phyloP scores from a whole-genome alignment of 2,888 invertebrate genomes.

The Idaea straminata region DNA sequence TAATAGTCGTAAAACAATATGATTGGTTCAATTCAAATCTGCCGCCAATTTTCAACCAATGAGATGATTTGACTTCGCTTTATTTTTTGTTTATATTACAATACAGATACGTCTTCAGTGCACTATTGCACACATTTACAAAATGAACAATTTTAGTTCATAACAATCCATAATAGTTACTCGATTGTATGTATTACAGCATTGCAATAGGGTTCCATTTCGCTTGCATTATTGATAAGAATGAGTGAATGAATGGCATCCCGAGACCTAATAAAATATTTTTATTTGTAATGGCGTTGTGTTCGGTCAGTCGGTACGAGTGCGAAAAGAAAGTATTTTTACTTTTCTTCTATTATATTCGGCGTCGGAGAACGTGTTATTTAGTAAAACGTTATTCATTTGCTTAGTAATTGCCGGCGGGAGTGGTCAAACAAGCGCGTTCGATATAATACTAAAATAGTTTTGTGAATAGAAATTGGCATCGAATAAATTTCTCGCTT shows the following conservation, averaged over 20 bases:
- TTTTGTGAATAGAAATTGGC: constrained; percentile 40
- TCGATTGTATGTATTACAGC: constrained; percentile 38
- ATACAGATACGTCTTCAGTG: constrained; percentile 53
- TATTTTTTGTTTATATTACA: constrained; percentile 77
- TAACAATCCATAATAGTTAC: constrained; percentile 26
- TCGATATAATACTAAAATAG: constrained; percentile 14
- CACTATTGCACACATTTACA: constrained; percentile 61
- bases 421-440: constrained; percentile 12
- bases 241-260: constrained; percentile 43
- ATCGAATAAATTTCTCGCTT: constrained; percentile 51
- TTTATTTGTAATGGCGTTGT: constrained; percentile 48
- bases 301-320: constrained; percentile 40
- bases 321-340: constrained; percentile 24
- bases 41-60: constrained; percentile 70
- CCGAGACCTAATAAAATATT: constrained; percentile 29
- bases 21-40: constrained; percentile 70
- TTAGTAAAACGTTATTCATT: constrained; percentile 1
- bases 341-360: constrained; percentile 29
- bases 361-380: constrained; percentile 9
- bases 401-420: neutral
- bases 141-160: constrained; percentile 51
- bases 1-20: constrained; percentile 51
- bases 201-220: constrained; percentile 24
- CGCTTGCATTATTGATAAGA: constrained; percentile 24
- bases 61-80: constrained; percentile 54